A percentile compares a stretch with the other conserved stretches of the same genome.
These are phyloP conservation scores for Choreutis nemorana DNA, from an alignment of 2,888 invertebrate species.

Conservation along the genomic window DNA sequence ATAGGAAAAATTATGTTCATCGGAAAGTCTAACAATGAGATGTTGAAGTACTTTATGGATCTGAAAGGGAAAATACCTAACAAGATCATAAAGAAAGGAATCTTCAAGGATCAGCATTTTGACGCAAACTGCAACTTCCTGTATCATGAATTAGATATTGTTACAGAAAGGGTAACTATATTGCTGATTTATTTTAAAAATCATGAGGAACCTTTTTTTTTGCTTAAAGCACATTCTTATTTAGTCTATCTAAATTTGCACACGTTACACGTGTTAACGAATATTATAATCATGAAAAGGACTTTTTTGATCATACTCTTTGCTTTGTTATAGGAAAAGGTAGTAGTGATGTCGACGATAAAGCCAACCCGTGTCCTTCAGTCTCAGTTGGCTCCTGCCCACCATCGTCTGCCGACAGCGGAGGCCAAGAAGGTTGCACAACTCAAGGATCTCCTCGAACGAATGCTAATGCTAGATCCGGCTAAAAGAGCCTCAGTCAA, in stretches of 20 bases:
- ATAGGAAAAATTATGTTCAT: conserved; percentile 99
- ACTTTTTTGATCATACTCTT: too few species aligned
- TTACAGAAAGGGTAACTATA: conserved; percentile 93
- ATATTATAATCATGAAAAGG: too few species aligned
- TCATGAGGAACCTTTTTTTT: too few species aligned
- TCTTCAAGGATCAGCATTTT: conserved; percentile 96
- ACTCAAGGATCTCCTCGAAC: conserved; percentile 90
- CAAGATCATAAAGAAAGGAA: conserved; percentile 92
- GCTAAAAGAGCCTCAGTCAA: conserved; percentile 93
- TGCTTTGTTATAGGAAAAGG: conserved; percentile 89
- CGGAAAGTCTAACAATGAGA: conserved; percentile 98
- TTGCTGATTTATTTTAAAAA: background rate
- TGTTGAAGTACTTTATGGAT: conserved; percentile 99
- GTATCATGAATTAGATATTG: conserved; percentile 96
- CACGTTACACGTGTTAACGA: too few species aligned
- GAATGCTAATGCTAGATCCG: conserved; percentile 91
- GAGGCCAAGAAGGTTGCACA: conserved; percentile 92
- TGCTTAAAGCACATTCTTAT: too few species aligned
- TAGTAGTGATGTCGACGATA: conserved; percentile 93
- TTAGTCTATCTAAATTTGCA: too few species aligned
- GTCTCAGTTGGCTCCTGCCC: conserved; percentile 83
- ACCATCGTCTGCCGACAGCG: conserved; percentile 86
- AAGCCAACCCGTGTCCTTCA: conserved; percentile 86
- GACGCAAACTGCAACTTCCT: conserved; percentile 95
- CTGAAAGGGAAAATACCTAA: conserved; percentile 98